A percentile compares a stretch with the other conserved stretches of the same genome.
phyloP scores from a whole-genome alignment of 2,888 invertebrate genomes.

The Drosophila flavopinicola region DNA sequence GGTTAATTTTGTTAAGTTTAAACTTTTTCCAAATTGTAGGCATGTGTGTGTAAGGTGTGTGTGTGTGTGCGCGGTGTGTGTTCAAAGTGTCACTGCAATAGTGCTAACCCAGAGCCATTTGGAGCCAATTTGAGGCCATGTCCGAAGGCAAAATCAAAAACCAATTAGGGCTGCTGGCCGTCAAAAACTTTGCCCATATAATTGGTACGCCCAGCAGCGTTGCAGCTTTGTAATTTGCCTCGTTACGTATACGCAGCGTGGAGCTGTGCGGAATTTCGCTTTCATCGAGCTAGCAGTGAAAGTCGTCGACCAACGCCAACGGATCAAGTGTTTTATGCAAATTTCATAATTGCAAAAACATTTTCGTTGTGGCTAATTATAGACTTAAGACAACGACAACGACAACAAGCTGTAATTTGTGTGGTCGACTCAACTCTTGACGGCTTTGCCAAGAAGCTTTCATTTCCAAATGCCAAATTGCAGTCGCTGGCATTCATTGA shows the following conservation, averaged over 20 bases:
- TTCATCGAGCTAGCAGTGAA: slow-evolving; percentile 24
- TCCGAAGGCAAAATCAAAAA: slow-evolving; percentile 66
- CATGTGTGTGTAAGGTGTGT: slow-evolving; percentile 15
- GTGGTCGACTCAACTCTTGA: slow-evolving; percentile 1
- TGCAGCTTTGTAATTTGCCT: slow-evolving; percentile 45
- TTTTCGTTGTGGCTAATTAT: slow-evolving; percentile 61
- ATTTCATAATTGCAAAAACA: slow-evolving; percentile 55
- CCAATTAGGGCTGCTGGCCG: slow-evolving; percentile 60
- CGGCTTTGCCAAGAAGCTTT: slow-evolving; percentile 11
- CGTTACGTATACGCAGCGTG: slow-evolving; percentile 49
- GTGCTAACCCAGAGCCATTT: slow-evolving; percentile 21
- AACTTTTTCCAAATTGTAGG: slow-evolving; percentile 54
- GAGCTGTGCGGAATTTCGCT: slow-evolving; percentile 31
- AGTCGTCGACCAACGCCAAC: slow-evolving; percentile 7
- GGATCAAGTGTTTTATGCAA: slow-evolving; percentile 44
- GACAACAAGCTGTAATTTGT: slow-evolving; percentile 37
- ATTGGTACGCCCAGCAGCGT: slow-evolving; percentile 33
- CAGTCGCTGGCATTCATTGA: neutral
- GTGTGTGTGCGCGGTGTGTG: neutral
- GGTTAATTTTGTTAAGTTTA: slow-evolving; percentile 70
- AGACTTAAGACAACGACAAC: slow-evolving; percentile 41
- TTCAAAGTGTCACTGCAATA: slow-evolving; percentile 5
- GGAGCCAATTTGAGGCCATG: slow-evolving; percentile 32
- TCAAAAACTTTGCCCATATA: slow-evolving; percentile 58
- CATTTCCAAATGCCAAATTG: slow-evolving; percentile 16